A percentile compares a stretch with the other conserved stretches of the same genome.
phyloP scores from a whole-genome alignment of 2,888 invertebrate genomes.

The Drosophila neonasuta region DNA sequence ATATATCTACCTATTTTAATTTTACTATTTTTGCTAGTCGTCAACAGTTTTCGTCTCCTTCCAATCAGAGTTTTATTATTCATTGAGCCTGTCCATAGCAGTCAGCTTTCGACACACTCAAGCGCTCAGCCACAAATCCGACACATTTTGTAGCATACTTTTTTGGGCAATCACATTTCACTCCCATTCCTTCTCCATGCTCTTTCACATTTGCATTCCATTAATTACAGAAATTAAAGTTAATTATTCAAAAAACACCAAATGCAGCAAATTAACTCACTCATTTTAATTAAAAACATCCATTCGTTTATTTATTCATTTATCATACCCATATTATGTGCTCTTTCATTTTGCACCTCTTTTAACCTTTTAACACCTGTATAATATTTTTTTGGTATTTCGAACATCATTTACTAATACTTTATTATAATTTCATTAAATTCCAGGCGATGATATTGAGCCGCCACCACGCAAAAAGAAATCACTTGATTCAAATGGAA shows the following conservation, averaged over 20 bases:
- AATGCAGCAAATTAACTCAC: conserved; percentile 15
- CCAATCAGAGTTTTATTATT: conserved; percentile 14
- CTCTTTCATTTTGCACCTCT: neutral
- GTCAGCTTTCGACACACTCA: conserved; percentile 13
- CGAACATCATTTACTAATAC: conserved; percentile 25
- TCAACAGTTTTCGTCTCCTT: no score
- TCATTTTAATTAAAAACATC: neutral
- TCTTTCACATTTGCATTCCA: neutral
- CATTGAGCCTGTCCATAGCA: conserved; percentile 13
- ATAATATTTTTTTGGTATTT: neutral
- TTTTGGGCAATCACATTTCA: conserved; percentile 3
- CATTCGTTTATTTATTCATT: neutral
- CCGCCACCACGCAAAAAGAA: conserved; percentile 82
- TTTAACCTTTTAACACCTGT: neutral
- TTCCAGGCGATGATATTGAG: conserved; percentile 79
- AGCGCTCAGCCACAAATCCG: neutral
- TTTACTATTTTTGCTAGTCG: neutral
- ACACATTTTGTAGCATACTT: conserved; percentile 12
- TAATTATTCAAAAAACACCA: conserved; percentile 5
- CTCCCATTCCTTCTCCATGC: no score
- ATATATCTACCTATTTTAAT: neutral
- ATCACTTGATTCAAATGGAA: conserved; percentile 79
- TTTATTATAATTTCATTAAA: conserved; percentile 28
- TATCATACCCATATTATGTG: neutral
- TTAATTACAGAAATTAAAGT: conserved; percentile 16